Base-by-base conservation (phyloP, 2,113 vertebrate genomes). In the Solea senegalensis region DNA sequence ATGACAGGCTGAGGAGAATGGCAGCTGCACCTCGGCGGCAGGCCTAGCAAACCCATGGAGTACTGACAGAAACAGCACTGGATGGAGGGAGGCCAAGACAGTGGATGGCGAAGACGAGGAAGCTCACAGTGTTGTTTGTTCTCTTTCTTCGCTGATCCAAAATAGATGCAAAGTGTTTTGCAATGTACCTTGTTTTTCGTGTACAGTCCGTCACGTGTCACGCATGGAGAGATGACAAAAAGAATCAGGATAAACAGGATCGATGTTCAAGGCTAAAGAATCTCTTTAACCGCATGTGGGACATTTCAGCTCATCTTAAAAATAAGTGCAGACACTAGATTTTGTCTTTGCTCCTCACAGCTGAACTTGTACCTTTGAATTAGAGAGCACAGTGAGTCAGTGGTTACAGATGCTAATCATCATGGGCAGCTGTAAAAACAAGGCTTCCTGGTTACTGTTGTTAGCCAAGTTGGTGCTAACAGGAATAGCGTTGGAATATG, bases 401-500 rank as follows among this genome's bases (percentile, higher is more conserved):
- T 58, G 74, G 67, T 55, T 78, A 70, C 81, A 81, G 83, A 88
- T 72, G 76, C 88, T 70, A 79, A 80, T 56, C 76, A 84, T 70
- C 58, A 90, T 89, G 91, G 85, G 84, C 76, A 85, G 73, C 76
- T 83, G 80, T 76, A 57, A 73, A 43, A 68, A 70, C 51, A 73
- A 81, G 69, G 58, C 72, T 27, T 78, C 60, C 40, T 72, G 45
- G 75, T 69, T 88, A 39, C 84, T 89, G 51, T 51, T 88, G 27
- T 85, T 95, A 46, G 87, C 89, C 3, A 83, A 86, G 13, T 81
- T 92, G 51, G 74, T 90, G 72, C 79, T 91, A 10, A 72, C 74
- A n/a, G 79, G 85, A 54, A 55, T 82, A 3, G 93, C 94, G 4
- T 88, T 98, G 84, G 96, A 98, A 76, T 98, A 98, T 3, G 95